A percentile compares a stretch with the other conserved stretches of the same genome.
These are phyloP conservation scores for Oxystoma pomonae DNA, from an alignment of 2,888 invertebrate species.

Conservation along the genomic window DNA sequence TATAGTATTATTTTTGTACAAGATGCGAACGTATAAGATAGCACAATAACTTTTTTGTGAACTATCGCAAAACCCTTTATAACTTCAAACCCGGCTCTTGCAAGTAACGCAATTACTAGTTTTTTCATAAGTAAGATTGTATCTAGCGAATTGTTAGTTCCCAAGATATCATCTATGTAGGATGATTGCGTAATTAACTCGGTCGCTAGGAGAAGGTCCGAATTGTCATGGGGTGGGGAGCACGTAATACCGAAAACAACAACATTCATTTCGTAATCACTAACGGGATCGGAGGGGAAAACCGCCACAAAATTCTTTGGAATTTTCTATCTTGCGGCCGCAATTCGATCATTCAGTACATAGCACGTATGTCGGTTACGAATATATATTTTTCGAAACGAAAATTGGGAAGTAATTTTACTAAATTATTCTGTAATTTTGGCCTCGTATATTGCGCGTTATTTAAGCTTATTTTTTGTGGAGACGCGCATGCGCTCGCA, in stretches of 20 bases:
- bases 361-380: background rate
- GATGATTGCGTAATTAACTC: background rate
- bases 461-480: background rate
- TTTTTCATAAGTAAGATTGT: background rate
- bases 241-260: background rate
- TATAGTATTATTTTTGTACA: no score
- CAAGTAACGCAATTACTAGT: background rate
- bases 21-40: no score
- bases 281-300: no score
- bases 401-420: background rate
- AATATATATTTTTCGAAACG: background rate
- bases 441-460: background rate
- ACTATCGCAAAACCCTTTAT: no score
- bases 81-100: slow-evolving; percentile 2
- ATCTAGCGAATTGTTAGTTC: no score
- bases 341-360: background rate
- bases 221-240: background rate
- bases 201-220: background rate
- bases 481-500: background rate
- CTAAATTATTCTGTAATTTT: background rate
- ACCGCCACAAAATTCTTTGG: background rate
- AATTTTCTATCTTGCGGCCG: background rate
- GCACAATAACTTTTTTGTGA: no score
- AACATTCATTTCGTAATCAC: no score
- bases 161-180: slow-evolving; percentile 6